A percentile compares a stretch with the other conserved stretches of the same genome.
These are phyloP conservation scores for Papilio polyxenes DNA, from an alignment of 1,140 invertebrate species.

Conservation along the genomic window DNA sequence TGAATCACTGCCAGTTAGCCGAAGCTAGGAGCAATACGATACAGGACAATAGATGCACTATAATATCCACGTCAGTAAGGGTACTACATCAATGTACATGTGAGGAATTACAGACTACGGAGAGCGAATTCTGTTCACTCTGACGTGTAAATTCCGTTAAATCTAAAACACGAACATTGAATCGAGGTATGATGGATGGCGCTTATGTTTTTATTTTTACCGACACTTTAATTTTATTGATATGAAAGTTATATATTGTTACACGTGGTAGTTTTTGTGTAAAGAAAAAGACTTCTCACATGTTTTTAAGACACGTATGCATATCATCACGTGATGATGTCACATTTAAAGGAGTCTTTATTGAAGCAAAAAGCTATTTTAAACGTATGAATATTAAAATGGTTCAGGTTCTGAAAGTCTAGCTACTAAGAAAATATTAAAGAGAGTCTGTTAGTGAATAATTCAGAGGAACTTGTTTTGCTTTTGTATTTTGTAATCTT, in stretches of 20 bases:
- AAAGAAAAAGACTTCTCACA: neutral
- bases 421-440: conserved; percentile 2
- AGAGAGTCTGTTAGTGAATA: neutral
- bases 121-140: neutral
- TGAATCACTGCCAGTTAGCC: neutral
- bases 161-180: neutral
- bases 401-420: neutral
- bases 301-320: neutral
- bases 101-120: neutral
- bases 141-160: too few relatives aligned
- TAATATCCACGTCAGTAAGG: neutral
- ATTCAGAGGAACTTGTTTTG: neutral
- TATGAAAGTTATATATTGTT: neutral
- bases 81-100: neutral
- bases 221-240: neutral
- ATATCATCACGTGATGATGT: neutral
- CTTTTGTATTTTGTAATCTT: conserved; percentile 26
- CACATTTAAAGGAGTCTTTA: neutral
- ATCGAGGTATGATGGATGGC: neutral
- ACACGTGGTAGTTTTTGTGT: neutral
- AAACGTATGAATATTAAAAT: neutral
- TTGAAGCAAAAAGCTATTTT: neutral
- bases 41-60: conserved; percentile 1
- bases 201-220: neutral
- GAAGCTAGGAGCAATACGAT: neutral